Base-by-base conservation (phyloP, 2,888 invertebrate species). In the Lycophotia porphyrea region DNA sequence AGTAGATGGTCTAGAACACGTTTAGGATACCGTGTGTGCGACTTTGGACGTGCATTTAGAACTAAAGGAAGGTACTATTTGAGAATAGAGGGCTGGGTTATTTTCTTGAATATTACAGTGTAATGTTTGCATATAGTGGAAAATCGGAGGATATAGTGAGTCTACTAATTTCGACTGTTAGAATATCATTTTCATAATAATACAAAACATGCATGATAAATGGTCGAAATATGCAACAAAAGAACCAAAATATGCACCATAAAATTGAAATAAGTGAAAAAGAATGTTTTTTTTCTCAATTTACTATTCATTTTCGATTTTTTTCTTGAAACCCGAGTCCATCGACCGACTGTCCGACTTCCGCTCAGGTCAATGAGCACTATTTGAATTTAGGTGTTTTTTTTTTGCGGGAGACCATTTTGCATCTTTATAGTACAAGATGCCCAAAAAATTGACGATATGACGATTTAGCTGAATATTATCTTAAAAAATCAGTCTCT, bases 1-100 rank as follows among this genome's bases (percentile, higher is more conserved):
- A 79, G 83, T 74, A 70, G 67, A 75, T 78, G 71, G 72, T 71
- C 64, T 78, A 74, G 67, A 71, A 87, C 60, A 75, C 34, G 63
- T 61, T 31, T 71, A 75, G 60, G 52, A 58, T 58, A 67, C 24
- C 18, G 42, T 63, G 60, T 58, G 58, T 36, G 42, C 18, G 44
- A 76, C 64, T 78, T 71, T 70, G 66, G 55, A 69, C 77, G 76
- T 78, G 71, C 71, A 76, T 76, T 82, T 68, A 42, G 63, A 69
- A 49, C 44, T 52, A 66, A 60, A 55, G 47, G 27, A 71, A 60
- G 47, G 18, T 49, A 55, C 27, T 70, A 34, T 68, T 60, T 9
- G 24, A 55, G 9, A 55, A 36, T 24, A 21, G 31, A 24, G 15
- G 31, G 47, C 31, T 39, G 81, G 49, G 44, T 68, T 27, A 18